phyloP scores from a whole-genome alignment of 2,113 vertebrate species.

The Poeciliopsis retropinna region DNA sequence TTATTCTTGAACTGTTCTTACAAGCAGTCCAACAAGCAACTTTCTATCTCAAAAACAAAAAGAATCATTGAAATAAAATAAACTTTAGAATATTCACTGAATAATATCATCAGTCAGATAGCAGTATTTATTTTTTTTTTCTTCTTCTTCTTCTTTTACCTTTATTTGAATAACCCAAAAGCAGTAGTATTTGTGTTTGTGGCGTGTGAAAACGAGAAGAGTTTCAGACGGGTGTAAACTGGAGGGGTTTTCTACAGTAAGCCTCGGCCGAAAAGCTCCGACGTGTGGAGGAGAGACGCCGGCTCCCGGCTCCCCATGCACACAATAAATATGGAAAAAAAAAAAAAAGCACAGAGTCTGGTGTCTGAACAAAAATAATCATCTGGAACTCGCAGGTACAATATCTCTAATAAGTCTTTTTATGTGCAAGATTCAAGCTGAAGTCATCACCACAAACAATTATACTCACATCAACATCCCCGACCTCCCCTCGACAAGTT shows the following conservation, averaged over 20 bases:
- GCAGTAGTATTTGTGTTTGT: constrained; percentile 75
- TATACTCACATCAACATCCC: constrained; percentile 71
- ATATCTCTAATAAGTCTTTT: constrained; percentile 79
- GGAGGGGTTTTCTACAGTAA: constrained; percentile 57
- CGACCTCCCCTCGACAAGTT: constrained; percentile 41
- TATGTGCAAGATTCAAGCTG: constrained; percentile 85
- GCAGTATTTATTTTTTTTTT: constrained; percentile 67
- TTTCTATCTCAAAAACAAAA: constrained; percentile 71
- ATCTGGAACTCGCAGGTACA: constrained; percentile 79
- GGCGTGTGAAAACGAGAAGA: constrained; percentile 58
- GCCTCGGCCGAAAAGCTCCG: constrained; percentile 33
- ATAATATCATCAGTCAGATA: constrained; percentile 78
- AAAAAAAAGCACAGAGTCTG: constrained; percentile 70
- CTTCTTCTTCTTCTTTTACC: constrained; percentile 68
- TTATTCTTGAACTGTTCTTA: constrained; percentile 87
- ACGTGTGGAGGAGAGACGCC: constrained; percentile 29
- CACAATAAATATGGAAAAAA: constrained; percentile 80
- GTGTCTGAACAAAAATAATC: constrained; percentile 77
- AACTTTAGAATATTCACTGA: constrained; percentile 77
- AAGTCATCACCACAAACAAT: constrained; percentile 80
- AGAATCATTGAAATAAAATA: constrained; percentile 71
- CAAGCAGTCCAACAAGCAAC: constrained; percentile 84
- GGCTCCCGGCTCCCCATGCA: constrained; percentile 51
- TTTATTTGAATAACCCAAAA: constrained; percentile 74
- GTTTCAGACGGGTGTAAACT: constrained; percentile 59